phyloP scores from a whole-genome alignment of 2,797 vertebrate genomes.

The Sparidentex hasta region DNA sequence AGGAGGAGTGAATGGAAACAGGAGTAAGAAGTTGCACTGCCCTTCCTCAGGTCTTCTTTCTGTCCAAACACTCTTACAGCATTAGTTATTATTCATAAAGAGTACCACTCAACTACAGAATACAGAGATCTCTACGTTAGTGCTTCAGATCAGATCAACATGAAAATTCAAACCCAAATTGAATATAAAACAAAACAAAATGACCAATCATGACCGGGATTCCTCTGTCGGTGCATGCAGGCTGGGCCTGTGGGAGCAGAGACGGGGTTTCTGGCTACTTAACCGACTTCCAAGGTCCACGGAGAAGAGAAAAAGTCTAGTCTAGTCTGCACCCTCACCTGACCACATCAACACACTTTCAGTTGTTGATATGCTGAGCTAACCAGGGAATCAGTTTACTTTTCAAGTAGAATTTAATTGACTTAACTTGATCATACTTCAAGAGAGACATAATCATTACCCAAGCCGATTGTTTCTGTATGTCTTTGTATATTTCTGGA shows the following conservation, averaged over 20 bases:
- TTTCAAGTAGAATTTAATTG: neutral
- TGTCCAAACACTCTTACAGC: neutral
- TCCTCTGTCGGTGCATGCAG: neutral
- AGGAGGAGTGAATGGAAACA: conserved; percentile 20
- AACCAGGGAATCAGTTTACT: neutral
- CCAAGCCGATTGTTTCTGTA: neutral
- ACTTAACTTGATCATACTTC: neutral
- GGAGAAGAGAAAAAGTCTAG: too few species aligned
- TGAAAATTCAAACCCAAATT: neutral
- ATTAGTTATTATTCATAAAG: neutral
- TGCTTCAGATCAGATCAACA: neutral
- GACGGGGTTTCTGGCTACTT: too few species aligned
- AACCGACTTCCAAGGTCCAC: too few species aligned
- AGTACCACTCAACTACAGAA: neutral
- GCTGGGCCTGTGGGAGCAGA: neutral
- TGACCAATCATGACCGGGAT: neutral
- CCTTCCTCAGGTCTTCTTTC: neutral
- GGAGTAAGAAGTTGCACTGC: conserved; percentile 12
- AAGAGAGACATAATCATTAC: neutral
- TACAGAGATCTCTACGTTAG: neutral
- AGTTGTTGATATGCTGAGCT: too few species aligned
- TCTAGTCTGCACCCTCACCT: neutral
- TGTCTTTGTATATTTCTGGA: neutral
- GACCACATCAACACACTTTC: neutral
- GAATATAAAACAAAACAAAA: neutral